Conservation (phyloP, 92 coral and sea anemone species). For the Montipora capitata region DNA sequence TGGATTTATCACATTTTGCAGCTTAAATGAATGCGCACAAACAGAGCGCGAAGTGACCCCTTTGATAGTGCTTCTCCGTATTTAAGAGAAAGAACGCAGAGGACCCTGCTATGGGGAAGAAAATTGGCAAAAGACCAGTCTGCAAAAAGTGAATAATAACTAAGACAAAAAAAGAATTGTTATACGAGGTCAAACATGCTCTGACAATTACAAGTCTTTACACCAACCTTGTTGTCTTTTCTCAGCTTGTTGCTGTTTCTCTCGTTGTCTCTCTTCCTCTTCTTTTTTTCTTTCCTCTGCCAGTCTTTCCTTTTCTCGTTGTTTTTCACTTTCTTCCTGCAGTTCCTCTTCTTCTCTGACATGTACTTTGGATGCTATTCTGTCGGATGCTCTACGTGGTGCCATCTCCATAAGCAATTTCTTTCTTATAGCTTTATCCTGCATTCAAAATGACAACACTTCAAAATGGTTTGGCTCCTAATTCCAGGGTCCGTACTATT, state of each 20-base stretch:
- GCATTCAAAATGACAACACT: neutral
- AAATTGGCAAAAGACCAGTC: no score
- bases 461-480: neutral
- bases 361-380: slow-evolving; percentile 93
- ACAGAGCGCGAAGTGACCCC: no score
- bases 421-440: slow-evolving; percentile 96
- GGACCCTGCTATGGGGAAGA: no score
- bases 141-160: no score
- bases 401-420: slow-evolving; percentile 92
- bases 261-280: slow-evolving; percentile 92
- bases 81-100: no score
- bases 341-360: slow-evolving; percentile 84
- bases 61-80: no score
- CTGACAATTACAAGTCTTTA: no score
- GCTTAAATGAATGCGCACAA: no score
- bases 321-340: slow-evolving; percentile 76
- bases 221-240: slow-evolving; percentile 89
- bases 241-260: slow-evolving; percentile 85
- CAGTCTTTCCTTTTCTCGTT: slow-evolving; percentile 75
- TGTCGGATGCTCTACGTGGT: slow-evolving; percentile 92
- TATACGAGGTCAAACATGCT: no score
- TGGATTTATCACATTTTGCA: no score
- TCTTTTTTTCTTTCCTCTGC: slow-evolving; percentile 89
- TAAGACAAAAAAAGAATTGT: no score
- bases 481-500: no score